Percentiles rank a stretch among this genome's conserved stretches.
phyloP scores from a whole-genome alignment of 2,888 invertebrate genomes.

The Linnaemya vulpina region DNA sequence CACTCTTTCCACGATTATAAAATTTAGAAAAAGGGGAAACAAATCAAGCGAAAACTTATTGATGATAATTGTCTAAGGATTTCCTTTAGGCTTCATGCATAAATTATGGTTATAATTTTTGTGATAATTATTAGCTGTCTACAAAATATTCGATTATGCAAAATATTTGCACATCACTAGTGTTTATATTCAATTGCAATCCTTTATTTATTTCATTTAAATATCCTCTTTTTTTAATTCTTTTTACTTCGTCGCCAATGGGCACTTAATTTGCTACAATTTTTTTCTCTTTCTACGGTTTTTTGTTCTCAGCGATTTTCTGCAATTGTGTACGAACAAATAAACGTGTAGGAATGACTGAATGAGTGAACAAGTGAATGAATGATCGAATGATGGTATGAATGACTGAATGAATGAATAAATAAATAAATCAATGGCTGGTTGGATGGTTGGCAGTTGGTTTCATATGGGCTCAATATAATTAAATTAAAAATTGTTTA shows the following conservation, averaged over 20 bases:
- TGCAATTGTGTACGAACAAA: conserved; percentile 28
- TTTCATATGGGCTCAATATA: conserved; percentile 54
- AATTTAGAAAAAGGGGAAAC: no score
- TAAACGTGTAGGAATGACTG: conserved; percentile 43
- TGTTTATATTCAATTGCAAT: conserved; percentile 42
- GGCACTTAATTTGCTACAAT: conserved; percentile 67
- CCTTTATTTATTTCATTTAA: conserved; percentile 19
- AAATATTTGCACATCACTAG: neutral
- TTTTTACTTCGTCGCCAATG: conserved; percentile 57
- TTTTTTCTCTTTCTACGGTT: conserved; percentile 19
- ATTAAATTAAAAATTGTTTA: conserved; percentile 66
- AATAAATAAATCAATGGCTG: conserved; percentile 17
- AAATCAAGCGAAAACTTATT: no score
- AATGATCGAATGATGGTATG: conserved; percentile 44
- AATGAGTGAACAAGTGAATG: conserved; percentile 27
- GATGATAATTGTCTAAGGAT: no score
- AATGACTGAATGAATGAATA: conserved; percentile 8
- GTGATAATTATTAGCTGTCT: no score
- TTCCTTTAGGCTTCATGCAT: no score
- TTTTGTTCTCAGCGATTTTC: conserved; percentile 32
- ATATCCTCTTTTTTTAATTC: conserved; percentile 29
- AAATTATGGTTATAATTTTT: no score
- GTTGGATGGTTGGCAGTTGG: conserved; percentile 10
- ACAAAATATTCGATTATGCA: no score
- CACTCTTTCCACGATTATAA: no score